Base-by-base conservation (phyloP, 2,888 invertebrate genomes). In the Limnephilus auricula region DNA sequence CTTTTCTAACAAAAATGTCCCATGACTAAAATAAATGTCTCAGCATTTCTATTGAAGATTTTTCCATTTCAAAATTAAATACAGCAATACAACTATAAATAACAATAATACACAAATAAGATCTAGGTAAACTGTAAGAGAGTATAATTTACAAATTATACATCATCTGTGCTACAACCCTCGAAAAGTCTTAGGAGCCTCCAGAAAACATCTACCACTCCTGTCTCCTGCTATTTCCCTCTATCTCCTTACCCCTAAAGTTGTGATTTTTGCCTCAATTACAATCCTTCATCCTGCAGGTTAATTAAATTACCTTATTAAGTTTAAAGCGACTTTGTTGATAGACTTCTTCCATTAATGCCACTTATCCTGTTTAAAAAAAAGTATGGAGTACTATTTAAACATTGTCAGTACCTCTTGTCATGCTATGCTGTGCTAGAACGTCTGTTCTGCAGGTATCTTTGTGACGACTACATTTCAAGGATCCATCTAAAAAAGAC, bases 1-100 rank as follows among this genome's bases (percentile, higher is more conserved):
- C 89, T 89, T 89, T 80, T 40, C 32, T 89, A 89, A 89, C 89
- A 89, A 78, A 65, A 65, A 40, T 89, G 37, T 37, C 79, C 80
- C 78, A n/a, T 12, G 40, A 86, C 50, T 45, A 86, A 86, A 86
- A 31, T 45, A 65, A 50, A 31, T 40, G 30, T 40, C 85, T 50
- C n/a, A 40, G 15, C 13, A 86, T 50, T 50, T 50, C 86, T 86
- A 86, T 31, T 86, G 50, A 83, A 83, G 32, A 83, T 83, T 37
- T 80, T 65, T 65, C 65, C 65, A 65, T 25, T 65, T 25, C 65
- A 65, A 25, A 65, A 65, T 50, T 50, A 25, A 50, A 18, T 50
- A 50, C 18, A 50, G 18, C n/a, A n/a, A n/a, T n/a, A n/a, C n/a
- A n/a, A n/a, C n/a, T n/a, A n/a, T n/a, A n/a, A n/a, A n/a, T n/a